Base-by-base conservation (phyloP, 2,797 vertebrate species). In the Enteromius argenteus region DNA sequence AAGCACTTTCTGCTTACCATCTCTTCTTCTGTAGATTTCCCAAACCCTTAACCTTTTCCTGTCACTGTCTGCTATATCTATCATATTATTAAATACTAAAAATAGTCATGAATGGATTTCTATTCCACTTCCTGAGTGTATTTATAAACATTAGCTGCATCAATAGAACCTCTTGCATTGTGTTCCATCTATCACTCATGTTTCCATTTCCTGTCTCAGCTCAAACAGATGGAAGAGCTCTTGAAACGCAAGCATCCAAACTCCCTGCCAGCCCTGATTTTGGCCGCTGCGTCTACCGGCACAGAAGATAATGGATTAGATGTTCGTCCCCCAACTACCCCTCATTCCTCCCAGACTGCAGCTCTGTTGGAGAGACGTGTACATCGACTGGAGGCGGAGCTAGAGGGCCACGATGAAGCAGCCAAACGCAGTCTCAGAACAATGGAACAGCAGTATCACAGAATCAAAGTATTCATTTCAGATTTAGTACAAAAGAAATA, bases 381-480 rank as follows among this genome's bases (percentile, higher is more conserved):
- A 30, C 96, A 96, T 77, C 95, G 95, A 35, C 92, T 99, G 89
- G 98, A 99, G 94, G 91, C 92, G 0, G 97, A 98, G 89, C 95
- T 99, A 81, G 97, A 99, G 90, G 93, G 92, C 66, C 96, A 92
- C 83, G 96, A 98, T 84, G 97, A 98, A 80, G 96, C 97, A 89
- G 96, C 97, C 81, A 99, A 98, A 86, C 95, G 92, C 89, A 96
- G 95, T 90, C 95, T 99, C 66, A 91, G 95, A 74, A 90, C 94
- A 73, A 96, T 99, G 97, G 97, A 99, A 79, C 97, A 99, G 6
- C 96, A 97, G 49, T 99, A 96, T 91, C 96, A 97, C 84, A 94
- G 95, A 89, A 93, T 98, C 86, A 99, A 98, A 96, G 97, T 99
- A 89, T 7, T 60, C 3, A 8, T 60, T 23, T 75, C 10, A 83